Percentiles rank a stretch among this genome's conserved stretches.
These are phyloP conservation scores for Acipenser transmontanus DNA, from an alignment of 2,797 vertebrate genomes.

Conservation along the genomic window DNA sequence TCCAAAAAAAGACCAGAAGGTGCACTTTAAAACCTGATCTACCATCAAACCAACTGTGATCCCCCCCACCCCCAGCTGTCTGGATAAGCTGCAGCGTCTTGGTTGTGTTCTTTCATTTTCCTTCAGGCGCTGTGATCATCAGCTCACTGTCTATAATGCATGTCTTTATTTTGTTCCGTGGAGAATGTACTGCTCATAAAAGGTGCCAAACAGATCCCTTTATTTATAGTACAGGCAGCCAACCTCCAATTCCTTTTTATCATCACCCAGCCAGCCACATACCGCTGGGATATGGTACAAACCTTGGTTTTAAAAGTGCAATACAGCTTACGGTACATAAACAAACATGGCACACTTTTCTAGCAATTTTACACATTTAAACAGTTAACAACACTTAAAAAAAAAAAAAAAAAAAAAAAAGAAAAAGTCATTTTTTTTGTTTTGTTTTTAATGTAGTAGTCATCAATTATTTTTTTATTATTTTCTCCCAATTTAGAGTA, in stretches of 20 bases:
- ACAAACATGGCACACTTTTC: background rate
- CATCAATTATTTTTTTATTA: no score
- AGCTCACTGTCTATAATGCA: slow-evolving; percentile 4
- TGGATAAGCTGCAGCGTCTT: slow-evolving; percentile 7
- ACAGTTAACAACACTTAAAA: no score
- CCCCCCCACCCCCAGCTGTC: background rate
- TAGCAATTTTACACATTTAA: no score
- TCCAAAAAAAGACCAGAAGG: background rate
- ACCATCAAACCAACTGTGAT: slow-evolving; percentile 9
- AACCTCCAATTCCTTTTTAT: background rate
- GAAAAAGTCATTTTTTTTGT: no score
- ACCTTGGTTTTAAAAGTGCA: no score
- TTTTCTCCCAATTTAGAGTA: no score
- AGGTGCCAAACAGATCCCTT: background rate
- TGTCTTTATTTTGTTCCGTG: background rate
- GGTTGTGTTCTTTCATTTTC: slow-evolving; percentile 1
- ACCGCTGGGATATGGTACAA: no score
- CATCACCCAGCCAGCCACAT: no score
- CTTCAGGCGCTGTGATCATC: slow-evolving; percentile 1
- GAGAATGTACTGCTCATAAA: background rate
- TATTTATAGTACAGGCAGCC: background rate
- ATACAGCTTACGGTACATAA: background rate
- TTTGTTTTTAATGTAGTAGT: no score
- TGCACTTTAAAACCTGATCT: slow-evolving; percentile 8
- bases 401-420: no score